Percentiles rank a stretch among this genome's conserved stretches.
phyloP scores from a whole-genome alignment of 2,113 vertebrate genomes.

The Archocentrus centrarchus region DNA sequence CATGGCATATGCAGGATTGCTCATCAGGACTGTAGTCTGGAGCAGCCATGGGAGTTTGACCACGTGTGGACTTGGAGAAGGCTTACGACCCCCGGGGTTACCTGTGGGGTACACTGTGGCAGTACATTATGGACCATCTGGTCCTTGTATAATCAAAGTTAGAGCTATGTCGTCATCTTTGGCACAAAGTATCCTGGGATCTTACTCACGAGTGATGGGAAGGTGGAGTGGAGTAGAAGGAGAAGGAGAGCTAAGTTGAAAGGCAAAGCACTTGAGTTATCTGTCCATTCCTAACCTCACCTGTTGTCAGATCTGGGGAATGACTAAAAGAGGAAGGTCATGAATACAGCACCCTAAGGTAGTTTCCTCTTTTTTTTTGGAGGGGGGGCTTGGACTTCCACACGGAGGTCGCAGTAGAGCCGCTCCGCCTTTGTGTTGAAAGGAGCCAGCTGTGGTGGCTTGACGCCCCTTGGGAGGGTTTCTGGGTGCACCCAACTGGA shows the following conservation, averaged over 20 bases:
- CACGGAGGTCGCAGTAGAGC: neutral
- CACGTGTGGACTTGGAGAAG: neutral
- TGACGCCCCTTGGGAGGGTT: neutral
- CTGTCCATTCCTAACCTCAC: no score
- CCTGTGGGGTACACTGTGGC: neutral
- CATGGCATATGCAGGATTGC: neutral
- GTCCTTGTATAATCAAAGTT: neutral
- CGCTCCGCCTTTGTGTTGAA: neutral
- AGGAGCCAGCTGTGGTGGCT: neutral
- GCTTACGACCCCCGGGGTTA: neutral
- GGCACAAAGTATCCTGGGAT: neutral
- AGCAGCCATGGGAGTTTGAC: neutral
- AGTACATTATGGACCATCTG: neutral
- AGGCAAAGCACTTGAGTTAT: no score
- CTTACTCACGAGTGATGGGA: no score
- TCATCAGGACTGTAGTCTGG: neutral
- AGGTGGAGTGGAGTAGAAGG: no score
- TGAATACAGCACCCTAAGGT: no score
- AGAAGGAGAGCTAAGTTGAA: no score
- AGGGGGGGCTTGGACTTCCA: no score
- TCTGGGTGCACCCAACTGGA: neutral
- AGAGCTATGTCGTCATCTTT: neutral
- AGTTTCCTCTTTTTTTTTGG: no score
- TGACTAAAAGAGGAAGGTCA: no score
- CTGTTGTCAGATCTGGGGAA: no score